These are phyloP conservation scores for Terebella lapidaria DNA, from an alignment of 2,888 invertebrate species.

Conservation along the genomic window DNA sequence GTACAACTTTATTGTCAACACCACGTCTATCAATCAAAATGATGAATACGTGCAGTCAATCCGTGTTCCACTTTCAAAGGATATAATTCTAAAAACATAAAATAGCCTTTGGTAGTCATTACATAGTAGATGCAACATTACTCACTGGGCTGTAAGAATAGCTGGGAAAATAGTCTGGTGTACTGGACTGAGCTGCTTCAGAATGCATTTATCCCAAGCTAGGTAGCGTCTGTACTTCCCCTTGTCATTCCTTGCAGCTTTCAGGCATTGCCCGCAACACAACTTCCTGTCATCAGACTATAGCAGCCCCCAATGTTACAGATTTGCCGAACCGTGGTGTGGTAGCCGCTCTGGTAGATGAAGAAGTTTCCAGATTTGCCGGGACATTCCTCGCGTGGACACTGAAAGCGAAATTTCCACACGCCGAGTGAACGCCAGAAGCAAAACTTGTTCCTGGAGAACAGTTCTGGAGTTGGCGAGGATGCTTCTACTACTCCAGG, in stretches of 20 bases:
- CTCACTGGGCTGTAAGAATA: background rate
- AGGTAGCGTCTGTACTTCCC: background rate
- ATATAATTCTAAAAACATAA: too few species aligned
- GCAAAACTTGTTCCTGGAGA: background rate
- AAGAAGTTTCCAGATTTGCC: background rate
- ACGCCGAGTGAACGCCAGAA: conserved; percentile 1
- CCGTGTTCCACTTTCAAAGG: too few species aligned
- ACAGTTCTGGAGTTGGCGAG: background rate
- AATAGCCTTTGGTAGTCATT: too few species aligned
- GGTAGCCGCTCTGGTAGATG: conserved; percentile 2
- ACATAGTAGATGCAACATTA: background rate
- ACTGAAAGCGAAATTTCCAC: conserved; percentile 1
- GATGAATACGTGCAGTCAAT: background rate
- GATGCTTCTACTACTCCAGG: background rate
- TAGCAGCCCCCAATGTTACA: conserved; percentile 7
- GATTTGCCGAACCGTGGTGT: background rate
- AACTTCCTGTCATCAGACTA: conserved; percentile 3
- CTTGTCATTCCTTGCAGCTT: background rate
- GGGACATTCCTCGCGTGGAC: conserved; percentile 4
- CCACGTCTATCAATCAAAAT: conserved; percentile 1
- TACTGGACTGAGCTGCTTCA: conserved; percentile 2
- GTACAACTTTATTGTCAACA: conserved; percentile 6
- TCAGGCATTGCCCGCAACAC: background rate
- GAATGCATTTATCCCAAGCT: conserved; percentile 2
- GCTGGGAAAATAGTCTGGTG: conserved; percentile 7